phyloP scores from a whole-genome alignment of 2,888 invertebrate genomes.

The Masnerella sp. region DNA sequence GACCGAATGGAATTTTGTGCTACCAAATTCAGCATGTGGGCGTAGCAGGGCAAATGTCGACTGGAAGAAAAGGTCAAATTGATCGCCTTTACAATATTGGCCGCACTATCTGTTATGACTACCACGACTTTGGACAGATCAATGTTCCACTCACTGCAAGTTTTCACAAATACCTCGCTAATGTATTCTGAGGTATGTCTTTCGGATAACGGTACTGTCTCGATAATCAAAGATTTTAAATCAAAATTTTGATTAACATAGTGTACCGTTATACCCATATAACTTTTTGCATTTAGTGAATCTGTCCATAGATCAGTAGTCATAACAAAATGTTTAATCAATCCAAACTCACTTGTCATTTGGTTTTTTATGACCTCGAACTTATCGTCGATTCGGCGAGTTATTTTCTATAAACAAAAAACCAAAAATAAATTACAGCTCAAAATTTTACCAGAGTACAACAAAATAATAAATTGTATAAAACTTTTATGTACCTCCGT shows the following conservation, averaged over 20 bases:
- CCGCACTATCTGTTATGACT: background rate
- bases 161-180: background rate
- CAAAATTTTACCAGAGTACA: too few species aligned
- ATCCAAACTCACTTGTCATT: background rate
- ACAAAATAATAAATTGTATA: too few species aligned
- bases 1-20: background rate
- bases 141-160: conserved; percentile 3
- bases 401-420: background rate
- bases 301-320: conserved; percentile 39
- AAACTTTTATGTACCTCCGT: too few species aligned
- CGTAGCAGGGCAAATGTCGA: conserved; percentile 2
- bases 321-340: background rate
- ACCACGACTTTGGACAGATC: background rate
- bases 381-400: conserved; percentile 2
- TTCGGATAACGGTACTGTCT: background rate
- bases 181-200: background rate
- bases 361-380: background rate
- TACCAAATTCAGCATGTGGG: conserved; percentile 1
- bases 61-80: background rate
- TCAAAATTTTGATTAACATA: background rate
- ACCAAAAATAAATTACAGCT: background rate
- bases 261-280: background rate
- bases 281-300: background rate
- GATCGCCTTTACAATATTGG: background rate
- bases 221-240: background rate